phyloP scores from a whole-genome alignment of 2,888 invertebrate species.

The Cynaeus angustus region DNA sequence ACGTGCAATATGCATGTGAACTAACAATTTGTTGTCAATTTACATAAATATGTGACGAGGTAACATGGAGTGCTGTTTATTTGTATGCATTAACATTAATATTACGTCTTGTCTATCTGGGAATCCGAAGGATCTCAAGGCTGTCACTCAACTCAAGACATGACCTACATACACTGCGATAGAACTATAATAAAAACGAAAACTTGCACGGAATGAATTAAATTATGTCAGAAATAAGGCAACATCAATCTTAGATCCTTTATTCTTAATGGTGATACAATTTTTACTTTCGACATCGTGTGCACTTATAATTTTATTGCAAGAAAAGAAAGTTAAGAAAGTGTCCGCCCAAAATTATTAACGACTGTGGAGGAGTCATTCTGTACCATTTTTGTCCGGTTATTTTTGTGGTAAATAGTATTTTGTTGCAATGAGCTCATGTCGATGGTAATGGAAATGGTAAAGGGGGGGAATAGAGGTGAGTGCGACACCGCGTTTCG shows the following conservation, averaged over 20 bases:
- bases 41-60: constrained; percentile 46
- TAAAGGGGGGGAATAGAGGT: constrained; percentile 21
- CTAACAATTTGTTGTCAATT: constrained; percentile 32
- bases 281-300: no score
- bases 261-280: not conserved
- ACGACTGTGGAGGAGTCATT: not conserved
- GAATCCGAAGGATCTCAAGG: constrained; percentile 35
- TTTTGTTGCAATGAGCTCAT: not conserved
- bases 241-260: not conserved
- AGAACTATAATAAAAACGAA: constrained; percentile 4
- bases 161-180: constrained; percentile 27
- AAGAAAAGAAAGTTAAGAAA: no score
- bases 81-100: constrained; percentile 11
- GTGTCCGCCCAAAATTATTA: no score
- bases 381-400: not conserved
- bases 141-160: constrained; percentile 11
- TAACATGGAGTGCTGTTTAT: constrained; percentile 23
- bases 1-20: constrained; percentile 43
- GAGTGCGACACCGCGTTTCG: constrained; percentile 27
- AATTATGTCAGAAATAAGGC: not conserved
- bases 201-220: not conserved
- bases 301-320: no score
- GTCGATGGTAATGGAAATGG: constrained; percentile 27
- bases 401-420: not conserved
- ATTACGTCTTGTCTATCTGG: constrained; percentile 24